Evolutionary conservation across 2,113 vertebrate genomes (phyloP), one percentile per base, ranked within the genome.

Genomic region (Gopherus evgoodei): DNA sequence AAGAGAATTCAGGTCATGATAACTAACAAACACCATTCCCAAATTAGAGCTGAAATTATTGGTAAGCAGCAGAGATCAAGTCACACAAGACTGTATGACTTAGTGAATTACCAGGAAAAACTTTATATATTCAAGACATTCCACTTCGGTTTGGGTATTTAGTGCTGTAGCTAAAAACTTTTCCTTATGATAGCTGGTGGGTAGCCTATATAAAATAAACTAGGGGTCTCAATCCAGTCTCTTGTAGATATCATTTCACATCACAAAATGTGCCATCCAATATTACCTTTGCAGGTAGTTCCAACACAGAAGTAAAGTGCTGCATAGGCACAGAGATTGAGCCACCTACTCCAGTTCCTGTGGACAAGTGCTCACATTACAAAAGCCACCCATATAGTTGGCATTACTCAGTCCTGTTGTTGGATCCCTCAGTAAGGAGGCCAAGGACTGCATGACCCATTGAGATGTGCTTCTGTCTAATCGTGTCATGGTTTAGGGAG

Each of bases 401-500:
- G 47, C 42, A 80, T 6, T 50, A 47, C 24, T 27, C 78, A 50
- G 47, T 7, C 24, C 25, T 11, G 44, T 27, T 50, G 11, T 27
- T 47, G 78, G 24, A 12, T 80, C 47, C 47, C 78, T 44, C 78
- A 31, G 78, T 19, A 72, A n/a, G 38, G 19, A 38, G n/a, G n/a
- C 65, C 65, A 38, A 72, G 65, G 16, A 72, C 19, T 38, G n/a
- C 38, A 72, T 38, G 65, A 38, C n/a, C 35, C 9, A 38, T 21
- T 31, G 59, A 72, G 65, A 6, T 1, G 7, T 21, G 8, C 65
- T 38, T 72, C 65, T 0, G 4, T 72, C 65, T 72, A 59, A n/a
- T 0, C 0, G 3, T 17, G 2, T 21, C 38, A 81, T 85, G 42
- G 53, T 76, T 79, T 10, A 89, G 0, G 42, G 11, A 89, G 0